These are phyloP conservation scores for Toxostoma redivivum DNA, from an alignment of 2,113 vertebrate genomes.

Conservation along the genomic window DNA sequence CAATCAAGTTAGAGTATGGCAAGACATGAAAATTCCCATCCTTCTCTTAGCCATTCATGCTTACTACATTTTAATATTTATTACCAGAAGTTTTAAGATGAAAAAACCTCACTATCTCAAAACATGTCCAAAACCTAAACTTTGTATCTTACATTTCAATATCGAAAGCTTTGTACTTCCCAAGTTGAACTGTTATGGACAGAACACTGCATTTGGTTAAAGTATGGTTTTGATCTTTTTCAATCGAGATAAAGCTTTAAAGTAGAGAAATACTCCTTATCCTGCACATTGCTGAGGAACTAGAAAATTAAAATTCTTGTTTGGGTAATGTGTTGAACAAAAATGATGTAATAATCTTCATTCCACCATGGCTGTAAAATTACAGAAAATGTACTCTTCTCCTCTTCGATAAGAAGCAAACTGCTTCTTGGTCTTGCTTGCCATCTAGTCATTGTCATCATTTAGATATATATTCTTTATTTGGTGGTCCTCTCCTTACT, in stretches of 20 bases:
- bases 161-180: neutral
- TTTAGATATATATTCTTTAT: neutral
- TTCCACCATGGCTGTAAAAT: neutral
- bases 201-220: neutral
- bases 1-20: neutral
- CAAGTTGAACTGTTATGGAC: neutral
- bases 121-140: neutral
- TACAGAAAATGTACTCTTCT: neutral
- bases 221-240: neutral
- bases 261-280: neutral
- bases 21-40: neutral
- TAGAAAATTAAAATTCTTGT: neutral
- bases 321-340: neutral
- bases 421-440: neutral
- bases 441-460: neutral
- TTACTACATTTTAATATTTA: neutral
- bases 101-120: neutral
- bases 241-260: neutral
- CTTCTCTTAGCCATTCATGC: neutral
- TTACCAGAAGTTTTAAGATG: neutral
- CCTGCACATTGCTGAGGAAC: neutral
- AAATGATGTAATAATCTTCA: neutral
- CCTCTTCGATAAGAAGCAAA: neutral
- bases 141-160: neutral
- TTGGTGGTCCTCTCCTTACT: neutral